Evolutionary conservation across 2,888 invertebrate species (phyloP).

Genomic region (Halocaridina rubra): DNA sequence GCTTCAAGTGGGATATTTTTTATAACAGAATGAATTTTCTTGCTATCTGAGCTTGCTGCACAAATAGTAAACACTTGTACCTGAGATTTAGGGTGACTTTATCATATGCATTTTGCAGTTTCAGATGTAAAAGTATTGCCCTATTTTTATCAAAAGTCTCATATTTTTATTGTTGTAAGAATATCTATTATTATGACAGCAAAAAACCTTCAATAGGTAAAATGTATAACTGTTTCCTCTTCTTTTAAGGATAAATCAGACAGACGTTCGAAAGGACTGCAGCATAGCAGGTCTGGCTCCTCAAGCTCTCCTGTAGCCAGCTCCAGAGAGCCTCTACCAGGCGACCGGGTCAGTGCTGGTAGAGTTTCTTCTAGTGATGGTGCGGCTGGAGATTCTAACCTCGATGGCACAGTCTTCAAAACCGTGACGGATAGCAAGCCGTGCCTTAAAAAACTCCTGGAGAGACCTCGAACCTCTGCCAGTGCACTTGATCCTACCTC

Average conservation of each 20-base stretch:
- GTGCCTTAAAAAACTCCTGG: constrained; percentile 34
- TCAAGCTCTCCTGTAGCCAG: constrained; percentile 38
- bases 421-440: constrained; percentile 12
- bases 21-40: no score
- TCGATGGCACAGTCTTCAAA: constrained; percentile 23
- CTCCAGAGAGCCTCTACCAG: constrained; percentile 5
- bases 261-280: constrained; percentile 16
- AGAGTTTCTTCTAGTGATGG: background rate
- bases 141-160: no score
- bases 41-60: no score
- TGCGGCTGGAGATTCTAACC: constrained; percentile 5
- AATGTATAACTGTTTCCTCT: no score
- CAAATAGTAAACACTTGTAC: no score
- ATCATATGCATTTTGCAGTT: no score
- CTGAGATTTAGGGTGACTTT: no score
- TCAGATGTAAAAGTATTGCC: no score
- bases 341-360: constrained; percentile 15
- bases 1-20: no score
- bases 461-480: constrained; percentile 25
- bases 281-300: constrained; percentile 37
- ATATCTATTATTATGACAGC: no score
- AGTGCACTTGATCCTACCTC: constrained; percentile 31
- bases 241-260: constrained; percentile 42
- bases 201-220: no score
- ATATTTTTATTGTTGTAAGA: no score